Percentiles rank a stretch among this genome's conserved stretches.
These are phyloP conservation scores for Idris sp. DNA, from an alignment of 1,140 invertebrate species.

Conservation along the genomic window DNA sequence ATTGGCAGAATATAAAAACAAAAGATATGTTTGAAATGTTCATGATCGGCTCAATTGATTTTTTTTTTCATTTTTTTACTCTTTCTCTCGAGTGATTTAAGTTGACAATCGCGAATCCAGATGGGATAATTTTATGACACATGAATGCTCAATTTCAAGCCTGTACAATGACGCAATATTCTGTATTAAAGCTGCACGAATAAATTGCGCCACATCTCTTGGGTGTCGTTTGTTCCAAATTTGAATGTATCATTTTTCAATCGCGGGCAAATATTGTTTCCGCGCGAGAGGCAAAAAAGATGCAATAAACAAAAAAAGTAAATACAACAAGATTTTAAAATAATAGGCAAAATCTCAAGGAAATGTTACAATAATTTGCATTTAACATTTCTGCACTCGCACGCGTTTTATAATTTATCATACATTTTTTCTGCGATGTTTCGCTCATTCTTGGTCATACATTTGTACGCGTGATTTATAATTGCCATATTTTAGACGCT, in stretches of 20 bases:
- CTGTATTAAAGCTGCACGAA: conserved; percentile 7
- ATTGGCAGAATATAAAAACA: conserved; percentile 18
- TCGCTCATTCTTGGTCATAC: conserved; percentile 56
- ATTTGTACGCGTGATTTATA: conserved; percentile 54
- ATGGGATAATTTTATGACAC: conserved; percentile 48
- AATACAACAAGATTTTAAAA: too few relatives aligned
- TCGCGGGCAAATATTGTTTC: conserved; percentile 34
- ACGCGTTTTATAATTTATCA: conserved; percentile 44
- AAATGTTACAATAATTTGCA: conserved; percentile 42
- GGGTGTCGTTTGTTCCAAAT: conserved; percentile 23
- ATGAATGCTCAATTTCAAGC: conserved; percentile 47
- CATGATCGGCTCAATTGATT: conserved; percentile 45
- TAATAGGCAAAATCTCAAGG: conserved; percentile 6
- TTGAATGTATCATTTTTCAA: conserved; percentile 35
- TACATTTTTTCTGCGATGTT: conserved; percentile 47
- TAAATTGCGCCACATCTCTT: conserved; percentile 16
- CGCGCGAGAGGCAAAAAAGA: too few relatives aligned
- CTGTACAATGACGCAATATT: conserved; percentile 29
- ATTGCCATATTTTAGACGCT: conserved; percentile 56
- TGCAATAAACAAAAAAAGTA: too few relatives aligned
- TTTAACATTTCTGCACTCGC: conserved; percentile 45
- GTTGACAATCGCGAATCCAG: conserved; percentile 41
- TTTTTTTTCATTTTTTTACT: neutral
- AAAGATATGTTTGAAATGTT: conserved; percentile 30
- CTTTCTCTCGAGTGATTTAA: conserved; percentile 13